Evolutionary conservation across 2,888 invertebrate species (phyloP).

Genomic region (Ichneumon xanthorius): DNA sequence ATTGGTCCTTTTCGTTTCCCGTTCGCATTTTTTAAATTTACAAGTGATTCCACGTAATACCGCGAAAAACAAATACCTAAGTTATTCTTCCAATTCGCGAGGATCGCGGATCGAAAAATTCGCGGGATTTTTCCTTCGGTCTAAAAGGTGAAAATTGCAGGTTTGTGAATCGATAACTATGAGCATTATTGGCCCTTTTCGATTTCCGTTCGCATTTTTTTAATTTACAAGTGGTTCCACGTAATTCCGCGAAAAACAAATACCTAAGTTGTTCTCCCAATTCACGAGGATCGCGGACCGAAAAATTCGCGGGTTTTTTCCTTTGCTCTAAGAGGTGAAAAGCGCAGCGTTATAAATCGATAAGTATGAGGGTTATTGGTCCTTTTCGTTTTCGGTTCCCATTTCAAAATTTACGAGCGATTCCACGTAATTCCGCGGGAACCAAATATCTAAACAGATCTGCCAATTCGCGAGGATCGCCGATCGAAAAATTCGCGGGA

Average conservation of each 20-base stretch:
- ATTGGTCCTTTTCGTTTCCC: no score
- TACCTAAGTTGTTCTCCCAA: no score
- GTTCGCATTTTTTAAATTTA: no score
- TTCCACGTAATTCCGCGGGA: background rate
- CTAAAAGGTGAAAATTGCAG: conserved; percentile 21
- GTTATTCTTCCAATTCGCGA: no score
- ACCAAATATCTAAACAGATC: no score
- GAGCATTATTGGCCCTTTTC: background rate
- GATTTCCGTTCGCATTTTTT: background rate
- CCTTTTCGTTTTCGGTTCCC: background rate
- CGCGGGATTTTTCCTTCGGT: no score
- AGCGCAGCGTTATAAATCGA: conserved; percentile 45
- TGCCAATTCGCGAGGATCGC: no score
- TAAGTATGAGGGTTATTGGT: conserved; percentile 4
- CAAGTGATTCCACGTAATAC: no score
- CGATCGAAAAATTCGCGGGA: background rate
- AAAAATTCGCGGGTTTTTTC: no score
- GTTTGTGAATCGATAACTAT: conserved; percentile 27
- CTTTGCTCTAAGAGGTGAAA: background rate
- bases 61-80: no score
- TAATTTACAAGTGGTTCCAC: background rate
- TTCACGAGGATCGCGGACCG: no score
- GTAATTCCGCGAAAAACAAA: background rate
- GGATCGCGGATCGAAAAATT: no score
- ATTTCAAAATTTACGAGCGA: conserved; percentile 7